These are phyloP conservation scores for Congeria kusceri DNA, from an alignment of 2,888 invertebrate species.

Conservation along the genomic window DNA sequence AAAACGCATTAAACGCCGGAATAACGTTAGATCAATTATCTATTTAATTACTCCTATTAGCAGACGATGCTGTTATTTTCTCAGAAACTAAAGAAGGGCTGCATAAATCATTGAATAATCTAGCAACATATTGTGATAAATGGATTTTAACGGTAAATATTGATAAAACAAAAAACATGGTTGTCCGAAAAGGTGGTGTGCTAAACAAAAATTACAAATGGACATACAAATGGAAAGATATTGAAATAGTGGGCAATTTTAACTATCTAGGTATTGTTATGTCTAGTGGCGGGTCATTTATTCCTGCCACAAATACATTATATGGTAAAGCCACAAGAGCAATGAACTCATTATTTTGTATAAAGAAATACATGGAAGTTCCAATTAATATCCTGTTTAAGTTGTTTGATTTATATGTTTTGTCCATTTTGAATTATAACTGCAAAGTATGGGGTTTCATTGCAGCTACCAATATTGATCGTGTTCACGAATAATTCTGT, in stretches of 20 bases:
- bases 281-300: not conserved
- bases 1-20: not conserved
- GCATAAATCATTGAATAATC: too few species aligned
- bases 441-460: too few species aligned
- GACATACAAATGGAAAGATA: not conserved
- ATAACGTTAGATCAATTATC: slow-evolving; percentile 6
- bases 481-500: too few species aligned
- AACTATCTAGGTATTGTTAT: slow-evolving; percentile 11
- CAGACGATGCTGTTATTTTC: slow-evolving; percentile 6
- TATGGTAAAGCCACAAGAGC: too few species aligned
- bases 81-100: too few species aligned
- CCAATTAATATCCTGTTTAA: too few species aligned
- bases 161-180: slow-evolving; percentile 15
- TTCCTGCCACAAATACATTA: slow-evolving; percentile 1
- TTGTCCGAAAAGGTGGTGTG: slow-evolving; percentile 14
- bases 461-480: too few species aligned
- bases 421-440: too few species aligned
- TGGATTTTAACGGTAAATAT: slow-evolving; percentile 20
- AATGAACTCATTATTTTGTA: too few species aligned
- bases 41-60: slow-evolving; percentile 7
- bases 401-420: too few species aligned
- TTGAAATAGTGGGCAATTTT: slow-evolving; percentile 21
- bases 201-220: slow-evolving; percentile 1
- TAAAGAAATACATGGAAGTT: too few species aligned
- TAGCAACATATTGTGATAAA: not conserved